These are phyloP conservation scores for Cataglyphis albicans DNA, from an alignment of 2,888 invertebrate species.

Conservation along the genomic window DNA sequence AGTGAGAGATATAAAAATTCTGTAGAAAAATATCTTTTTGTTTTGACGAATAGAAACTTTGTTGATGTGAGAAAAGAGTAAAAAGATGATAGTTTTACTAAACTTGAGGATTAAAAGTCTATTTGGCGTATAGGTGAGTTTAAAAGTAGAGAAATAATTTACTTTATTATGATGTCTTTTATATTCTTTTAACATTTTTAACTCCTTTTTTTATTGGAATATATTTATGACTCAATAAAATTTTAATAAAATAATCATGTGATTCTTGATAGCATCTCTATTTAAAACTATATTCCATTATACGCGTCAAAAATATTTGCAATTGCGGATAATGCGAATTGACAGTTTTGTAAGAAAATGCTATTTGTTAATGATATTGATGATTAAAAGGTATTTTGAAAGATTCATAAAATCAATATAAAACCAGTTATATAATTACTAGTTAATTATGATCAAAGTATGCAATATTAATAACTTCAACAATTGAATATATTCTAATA, in stretches of 20 bases:
- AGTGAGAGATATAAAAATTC: background rate
- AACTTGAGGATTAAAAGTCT: background rate
- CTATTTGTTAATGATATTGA: too few relatives aligned
- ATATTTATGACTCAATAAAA: constrained; percentile 15
- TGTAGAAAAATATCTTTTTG: background rate
- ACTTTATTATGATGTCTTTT: constrained; percentile 11
- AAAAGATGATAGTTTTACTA: background rate
- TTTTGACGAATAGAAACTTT: background rate
- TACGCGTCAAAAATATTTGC: background rate
- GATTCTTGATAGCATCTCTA: background rate
- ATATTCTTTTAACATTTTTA: constrained; percentile 21
- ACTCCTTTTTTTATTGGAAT: constrained; percentile 37
- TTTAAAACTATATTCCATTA: constrained; percentile 15
- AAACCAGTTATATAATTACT: background rate
- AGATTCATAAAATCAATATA: background rate
- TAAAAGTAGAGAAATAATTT: constrained; percentile 1
- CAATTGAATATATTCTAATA: background rate
- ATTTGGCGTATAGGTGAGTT: background rate
- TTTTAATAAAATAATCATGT: constrained; percentile 9
- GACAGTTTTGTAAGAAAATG: background rate
- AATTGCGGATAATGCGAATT: background rate
- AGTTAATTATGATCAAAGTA: background rate
- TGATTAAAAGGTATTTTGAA: background rate
- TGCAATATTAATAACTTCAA: background rate
- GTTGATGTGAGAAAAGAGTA: background rate